phyloP scores from a whole-genome alignment of 2,888 invertebrate species.

The Drosophila meridionalis region DNA sequence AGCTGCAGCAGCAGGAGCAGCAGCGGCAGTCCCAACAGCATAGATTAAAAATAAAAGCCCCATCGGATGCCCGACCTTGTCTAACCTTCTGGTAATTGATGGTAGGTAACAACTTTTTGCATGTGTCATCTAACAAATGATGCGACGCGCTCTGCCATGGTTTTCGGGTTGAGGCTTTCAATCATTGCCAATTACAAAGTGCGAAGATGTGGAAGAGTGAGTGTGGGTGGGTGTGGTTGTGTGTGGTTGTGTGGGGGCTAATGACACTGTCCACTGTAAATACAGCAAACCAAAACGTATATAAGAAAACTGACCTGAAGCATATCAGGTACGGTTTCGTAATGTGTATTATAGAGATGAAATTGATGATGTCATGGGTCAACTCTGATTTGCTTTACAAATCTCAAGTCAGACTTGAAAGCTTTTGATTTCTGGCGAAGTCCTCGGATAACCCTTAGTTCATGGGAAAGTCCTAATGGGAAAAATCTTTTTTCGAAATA shows the following conservation, averaged over 20 bases:
- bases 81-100: conserved; percentile 70
- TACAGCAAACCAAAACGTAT: neutral
- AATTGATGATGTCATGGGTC: neutral
- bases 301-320: neutral
- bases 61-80: conserved; percentile 60
- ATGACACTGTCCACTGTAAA: conserved; percentile 1
- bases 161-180: conserved; percentile 35
- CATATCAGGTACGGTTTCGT: neutral
- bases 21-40: conserved; percentile 32
- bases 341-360: neutral
- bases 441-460: neutral
- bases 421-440: neutral
- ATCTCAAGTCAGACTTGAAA: neutral
- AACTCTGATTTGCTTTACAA: neutral
- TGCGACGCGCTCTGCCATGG: conserved; percentile 32
- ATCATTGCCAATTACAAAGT: conserved; percentile 51
- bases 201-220: neutral
- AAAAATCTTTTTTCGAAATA: neutral
- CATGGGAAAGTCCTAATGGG: neutral
- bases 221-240: neutral
- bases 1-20: neutral
- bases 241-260: neutral
- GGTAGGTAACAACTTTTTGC: conserved; percentile 46
- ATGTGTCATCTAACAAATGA: conserved; percentile 77
- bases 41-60: conserved; percentile 57